Percentiles rank a stretch among this genome's conserved stretches.
Evolutionary conservation across 2,797 vertebrate species (phyloP).

Genomic region (Halcyon smyrnensis): DNA sequence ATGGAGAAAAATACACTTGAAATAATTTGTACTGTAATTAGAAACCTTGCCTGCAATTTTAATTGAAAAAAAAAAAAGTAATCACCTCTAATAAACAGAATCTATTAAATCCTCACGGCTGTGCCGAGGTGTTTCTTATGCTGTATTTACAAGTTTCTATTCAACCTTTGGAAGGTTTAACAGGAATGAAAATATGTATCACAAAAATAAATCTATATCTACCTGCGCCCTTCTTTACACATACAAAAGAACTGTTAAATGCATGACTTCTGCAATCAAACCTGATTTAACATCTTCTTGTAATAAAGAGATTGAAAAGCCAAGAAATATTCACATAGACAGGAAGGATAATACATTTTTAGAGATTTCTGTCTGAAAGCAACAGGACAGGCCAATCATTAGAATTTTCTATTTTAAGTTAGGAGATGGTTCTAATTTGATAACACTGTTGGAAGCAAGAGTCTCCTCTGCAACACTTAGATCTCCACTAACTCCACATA

Average conservation of each 20-base stretch:
- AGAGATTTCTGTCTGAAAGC: background rate
- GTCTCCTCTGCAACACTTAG: background rate
- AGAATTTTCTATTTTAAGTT: background rate
- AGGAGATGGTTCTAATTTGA: background rate
- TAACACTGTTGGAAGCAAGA: background rate
- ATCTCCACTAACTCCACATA: background rate
- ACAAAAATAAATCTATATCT: background rate
- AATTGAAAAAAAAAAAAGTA: background rate
- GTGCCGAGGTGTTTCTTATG: conserved; percentile 14
- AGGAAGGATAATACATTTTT: background rate
- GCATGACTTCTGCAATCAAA: background rate
- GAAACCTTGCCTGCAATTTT: conserved; percentile 26
- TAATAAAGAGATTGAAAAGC: background rate
- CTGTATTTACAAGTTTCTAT: background rate
- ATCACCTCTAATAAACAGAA: background rate
- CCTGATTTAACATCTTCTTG: background rate
- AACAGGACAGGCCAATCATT: background rate
- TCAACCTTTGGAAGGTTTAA: background rate
- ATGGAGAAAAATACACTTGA: background rate
- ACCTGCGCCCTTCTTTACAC: background rate
- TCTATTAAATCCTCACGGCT: background rate
- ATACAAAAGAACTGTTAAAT: background rate
- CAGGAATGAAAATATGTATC: background rate
- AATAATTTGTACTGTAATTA: conserved; percentile 54
- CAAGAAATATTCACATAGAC: background rate